These are phyloP conservation scores for Candidula unifasciata DNA, from an alignment of 2,888 invertebrate genomes.

Conservation along the genomic window DNA sequence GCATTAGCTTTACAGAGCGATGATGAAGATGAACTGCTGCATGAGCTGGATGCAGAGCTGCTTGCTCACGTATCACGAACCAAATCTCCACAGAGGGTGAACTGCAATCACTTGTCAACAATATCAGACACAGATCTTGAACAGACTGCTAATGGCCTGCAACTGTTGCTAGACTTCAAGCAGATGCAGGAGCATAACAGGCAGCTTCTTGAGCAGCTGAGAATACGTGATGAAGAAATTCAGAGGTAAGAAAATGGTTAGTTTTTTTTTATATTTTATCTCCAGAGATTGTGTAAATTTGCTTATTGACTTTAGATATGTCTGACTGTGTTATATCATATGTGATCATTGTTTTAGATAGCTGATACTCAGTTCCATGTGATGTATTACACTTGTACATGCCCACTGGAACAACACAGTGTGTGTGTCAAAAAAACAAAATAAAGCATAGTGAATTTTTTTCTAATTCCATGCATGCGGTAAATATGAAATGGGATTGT, in stretches of 20 bases:
- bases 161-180: slow-evolving; percentile 51
- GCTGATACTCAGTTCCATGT: too few species aligned
- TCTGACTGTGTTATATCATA: too few species aligned
- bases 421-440: too few species aligned
- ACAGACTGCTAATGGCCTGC: slow-evolving; percentile 34
- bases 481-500: too few species aligned
- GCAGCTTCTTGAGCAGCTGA: slow-evolving; percentile 60
- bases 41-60: slow-evolving; percentile 68
- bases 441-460: too few species aligned
- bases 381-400: too few species aligned
- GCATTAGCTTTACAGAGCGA: slow-evolving; percentile 45
- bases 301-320: background rate
- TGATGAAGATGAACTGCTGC: slow-evolving; percentile 64
- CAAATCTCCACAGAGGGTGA: slow-evolving; percentile 21
- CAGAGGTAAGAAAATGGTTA: slow-evolving; percentile 54
- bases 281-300: background rate
- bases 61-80: slow-evolving; percentile 34
- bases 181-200: slow-evolving; percentile 61
- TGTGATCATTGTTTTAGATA: too few species aligned
- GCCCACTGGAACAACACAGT: too few species aligned
- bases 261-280: background rate
- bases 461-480: too few species aligned
- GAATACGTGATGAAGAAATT: slow-evolving; percentile 62
- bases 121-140: background rate
- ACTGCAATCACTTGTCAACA: slow-evolving; percentile 1